Conservation (phyloP, 2,113 vertebrate species). For the Syngnathus typhle region DNA sequence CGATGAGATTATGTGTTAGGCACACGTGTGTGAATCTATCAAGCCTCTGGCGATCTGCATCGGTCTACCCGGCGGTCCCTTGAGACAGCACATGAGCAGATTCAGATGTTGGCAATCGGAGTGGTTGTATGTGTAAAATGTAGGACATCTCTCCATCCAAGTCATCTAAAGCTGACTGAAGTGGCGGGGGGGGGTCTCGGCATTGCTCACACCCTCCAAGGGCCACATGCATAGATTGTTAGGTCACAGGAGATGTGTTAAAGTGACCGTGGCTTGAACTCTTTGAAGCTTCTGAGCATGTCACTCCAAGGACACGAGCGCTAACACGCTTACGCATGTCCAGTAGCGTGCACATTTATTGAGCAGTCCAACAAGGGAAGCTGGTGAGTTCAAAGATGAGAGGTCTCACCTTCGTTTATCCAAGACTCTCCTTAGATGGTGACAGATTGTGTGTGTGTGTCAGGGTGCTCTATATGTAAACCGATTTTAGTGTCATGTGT, state of each 20-base stretch:
- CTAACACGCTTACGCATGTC: conserved; percentile 2
- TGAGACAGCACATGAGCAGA: conserved; percentile 10
- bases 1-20: neutral
- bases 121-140: conserved; percentile 7
- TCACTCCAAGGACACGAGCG: conserved; percentile 18
- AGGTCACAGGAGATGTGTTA: neutral
- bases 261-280: conserved; percentile 2
- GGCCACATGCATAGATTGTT: neutral
- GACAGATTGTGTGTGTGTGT: conserved; percentile 15
- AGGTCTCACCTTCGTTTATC: conserved; percentile 45
- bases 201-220: conserved; percentile 23
- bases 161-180: neutral
- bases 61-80: conserved; percentile 5
- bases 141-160: neutral
- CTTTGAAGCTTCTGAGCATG: conserved; percentile 14
- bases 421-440: conserved; percentile 34
- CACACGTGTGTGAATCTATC: neutral
- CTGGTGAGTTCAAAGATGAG: conserved; percentile 54
- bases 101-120: conserved; percentile 27
- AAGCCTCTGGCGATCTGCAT: conserved; percentile 6
- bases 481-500: conserved; percentile 20
- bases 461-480: conserved; percentile 15
- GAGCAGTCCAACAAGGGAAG: conserved; percentile 39
- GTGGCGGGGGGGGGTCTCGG: neutral
- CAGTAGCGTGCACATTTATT: conserved; percentile 3